phyloP scores from a whole-genome alignment of 2,888 invertebrate species.

The Dermolepida albohirtum region DNA sequence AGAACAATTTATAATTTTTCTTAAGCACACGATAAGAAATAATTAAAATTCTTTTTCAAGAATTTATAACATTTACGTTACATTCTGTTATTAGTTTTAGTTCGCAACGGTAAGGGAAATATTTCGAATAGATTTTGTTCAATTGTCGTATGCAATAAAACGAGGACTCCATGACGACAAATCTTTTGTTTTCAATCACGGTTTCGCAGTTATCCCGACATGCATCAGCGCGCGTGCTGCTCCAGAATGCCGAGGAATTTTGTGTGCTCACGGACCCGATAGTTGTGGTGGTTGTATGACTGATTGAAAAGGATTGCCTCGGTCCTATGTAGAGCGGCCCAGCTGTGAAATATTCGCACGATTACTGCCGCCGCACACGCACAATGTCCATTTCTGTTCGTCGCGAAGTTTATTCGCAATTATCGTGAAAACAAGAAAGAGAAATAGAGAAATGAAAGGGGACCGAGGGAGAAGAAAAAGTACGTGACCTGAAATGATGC shows the following conservation, averaged over 20 bases:
- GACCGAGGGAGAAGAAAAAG: background rate
- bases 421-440: background rate
- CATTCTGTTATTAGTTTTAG: too few species aligned
- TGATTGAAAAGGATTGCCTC: conserved; percentile 41
- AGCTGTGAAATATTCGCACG: conserved; percentile 6
- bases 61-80: too few species aligned
- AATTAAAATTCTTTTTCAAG: too few species aligned
- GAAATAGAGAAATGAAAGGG: background rate
- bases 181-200: too few species aligned
- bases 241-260: conserved; percentile 17
- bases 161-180: too few species aligned
- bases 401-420: too few species aligned
- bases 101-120: too few species aligned
- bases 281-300: conserved; percentile 32
- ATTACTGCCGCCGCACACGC: conserved; percentile 22
- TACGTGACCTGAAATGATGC: conserved; percentile 22
- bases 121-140: too few species aligned
- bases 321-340: conserved; percentile 17
- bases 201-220: too few species aligned
- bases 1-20: too few species aligned
- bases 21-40: too few species aligned
- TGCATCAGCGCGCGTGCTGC: conserved; percentile 4
- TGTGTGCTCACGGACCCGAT: conserved; percentile 12
- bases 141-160: too few species aligned
- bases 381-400: conserved; percentile 32